Conservation (phyloP, 2,797 vertebrate genomes). For the Pseudochaenichthys georgianus region DNA sequence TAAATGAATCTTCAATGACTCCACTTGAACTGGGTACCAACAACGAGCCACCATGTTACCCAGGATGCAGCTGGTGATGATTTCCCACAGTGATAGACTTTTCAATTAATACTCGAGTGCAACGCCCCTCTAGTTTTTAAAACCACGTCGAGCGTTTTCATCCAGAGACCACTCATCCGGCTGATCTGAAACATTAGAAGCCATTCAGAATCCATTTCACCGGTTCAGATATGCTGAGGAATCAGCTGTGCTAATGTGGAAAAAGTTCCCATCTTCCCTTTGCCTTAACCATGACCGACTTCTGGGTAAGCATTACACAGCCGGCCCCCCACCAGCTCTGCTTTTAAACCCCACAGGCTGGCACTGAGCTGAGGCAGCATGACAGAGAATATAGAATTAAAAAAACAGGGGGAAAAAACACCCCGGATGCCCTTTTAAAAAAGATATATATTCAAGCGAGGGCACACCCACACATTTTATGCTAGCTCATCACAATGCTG, state of each 20-base stretch:
- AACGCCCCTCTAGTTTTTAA: not conserved
- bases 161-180: conserved; percentile 28
- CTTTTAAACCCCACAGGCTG: conserved; percentile 7
- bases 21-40: not conserved
- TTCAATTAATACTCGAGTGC: conserved; percentile 6
- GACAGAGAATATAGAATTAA: not conserved
- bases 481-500: conserved; percentile 25
- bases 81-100: not conserved
- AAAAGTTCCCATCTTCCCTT: conserved; percentile 1
- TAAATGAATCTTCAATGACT: not conserved
- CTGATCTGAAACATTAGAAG: conserved; percentile 12
- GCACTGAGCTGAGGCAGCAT: conserved; percentile 37
- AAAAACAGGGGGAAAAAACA: not conserved
- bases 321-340: not conserved
- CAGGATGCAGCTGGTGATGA: conserved; percentile 18
- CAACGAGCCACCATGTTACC: not conserved
- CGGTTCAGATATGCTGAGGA: conserved; percentile 21
- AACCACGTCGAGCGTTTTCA: conserved; percentile 8
- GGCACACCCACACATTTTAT: not conserved
- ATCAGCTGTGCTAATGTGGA: conserved; percentile 24
- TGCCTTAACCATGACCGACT: not conserved
- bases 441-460: too few species aligned
- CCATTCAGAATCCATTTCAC: conserved; percentile 29
- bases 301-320: not conserved
- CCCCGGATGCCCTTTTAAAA: not conserved